phyloP scores from a whole-genome alignment of 2,797 vertebrate genomes.

The Numenius phaeopus region DNA sequence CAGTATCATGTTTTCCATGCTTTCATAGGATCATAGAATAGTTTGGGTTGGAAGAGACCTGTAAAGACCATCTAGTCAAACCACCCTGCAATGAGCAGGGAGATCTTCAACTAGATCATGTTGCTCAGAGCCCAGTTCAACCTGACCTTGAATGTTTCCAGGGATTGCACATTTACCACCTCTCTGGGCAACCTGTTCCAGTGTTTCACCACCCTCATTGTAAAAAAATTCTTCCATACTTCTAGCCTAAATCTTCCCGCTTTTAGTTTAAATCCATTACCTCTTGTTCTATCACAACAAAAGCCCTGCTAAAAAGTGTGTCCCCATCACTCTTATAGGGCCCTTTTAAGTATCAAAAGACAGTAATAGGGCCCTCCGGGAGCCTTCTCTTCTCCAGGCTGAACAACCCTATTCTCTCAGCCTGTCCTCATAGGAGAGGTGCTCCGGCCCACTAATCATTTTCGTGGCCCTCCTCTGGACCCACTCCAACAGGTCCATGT shows the following conservation, averaged over 20 bases:
- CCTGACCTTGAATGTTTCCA: background rate
- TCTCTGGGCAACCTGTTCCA: background rate
- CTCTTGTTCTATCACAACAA: background rate
- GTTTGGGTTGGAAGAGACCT: background rate
- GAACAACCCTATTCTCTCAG: background rate
- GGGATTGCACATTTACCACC: too few relatives aligned
- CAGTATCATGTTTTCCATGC: background rate
- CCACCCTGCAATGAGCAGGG: background rate
- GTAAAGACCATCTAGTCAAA: background rate
- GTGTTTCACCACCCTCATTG: background rate
- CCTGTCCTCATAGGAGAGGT: background rate
- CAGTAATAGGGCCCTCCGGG: too few relatives aligned
- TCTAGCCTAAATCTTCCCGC: background rate
- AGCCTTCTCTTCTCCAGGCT: background rate
- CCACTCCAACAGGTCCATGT: background rate
- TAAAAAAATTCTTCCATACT: background rate
- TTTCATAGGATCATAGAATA: background rate
- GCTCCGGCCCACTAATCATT: background rate
- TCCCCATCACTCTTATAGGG: background rate
- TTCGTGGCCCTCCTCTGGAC: background rate
- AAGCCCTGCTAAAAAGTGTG: background rate
- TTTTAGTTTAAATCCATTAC: background rate
- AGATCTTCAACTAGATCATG: background rate
- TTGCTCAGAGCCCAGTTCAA: background rate
- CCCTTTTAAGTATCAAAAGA: background rate